A percentile compares a stretch with the other conserved stretches of the same genome.
Conservation (phyloP, 2,113 vertebrate genomes). For the Siniperca knerii region DNA sequence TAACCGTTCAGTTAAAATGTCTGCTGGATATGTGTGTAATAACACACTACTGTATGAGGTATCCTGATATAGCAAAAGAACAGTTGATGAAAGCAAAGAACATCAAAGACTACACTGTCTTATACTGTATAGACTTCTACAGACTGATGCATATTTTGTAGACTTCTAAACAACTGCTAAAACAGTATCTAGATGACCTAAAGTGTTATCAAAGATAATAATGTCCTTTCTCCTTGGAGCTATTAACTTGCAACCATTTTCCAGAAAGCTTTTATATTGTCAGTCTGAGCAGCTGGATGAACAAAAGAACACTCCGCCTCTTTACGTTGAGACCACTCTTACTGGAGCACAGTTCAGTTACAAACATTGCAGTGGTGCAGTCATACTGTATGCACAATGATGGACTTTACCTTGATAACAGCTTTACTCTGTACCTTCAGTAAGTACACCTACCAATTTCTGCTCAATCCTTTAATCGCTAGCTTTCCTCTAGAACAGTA, state of each 20-base stretch:
- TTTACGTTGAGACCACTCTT: background rate
- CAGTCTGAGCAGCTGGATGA: background rate
- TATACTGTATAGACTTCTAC: background rate
- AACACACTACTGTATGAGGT: no score
- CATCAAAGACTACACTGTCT: background rate
- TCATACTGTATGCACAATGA: background rate
- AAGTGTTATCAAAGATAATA: background rate
- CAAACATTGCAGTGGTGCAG: background rate
- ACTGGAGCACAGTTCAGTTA: conserved; percentile 15
- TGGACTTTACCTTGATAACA: background rate
- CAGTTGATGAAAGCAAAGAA: no score
- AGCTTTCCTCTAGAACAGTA: background rate
- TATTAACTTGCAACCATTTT: background rate
- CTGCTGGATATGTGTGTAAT: no score
- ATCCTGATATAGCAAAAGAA: no score
- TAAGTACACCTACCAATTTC: background rate
- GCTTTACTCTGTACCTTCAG: conserved; percentile 32
- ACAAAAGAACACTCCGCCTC: background rate
- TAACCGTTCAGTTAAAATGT: no score
- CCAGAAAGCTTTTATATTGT: background rate
- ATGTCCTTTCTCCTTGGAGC: background rate
- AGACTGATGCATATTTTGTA: background rate
- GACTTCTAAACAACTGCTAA: no score
- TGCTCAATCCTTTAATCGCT: no score
- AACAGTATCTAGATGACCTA: no score